Conservation (phyloP, 2,113 vertebrate genomes). For the Elephas maximus region DNA sequence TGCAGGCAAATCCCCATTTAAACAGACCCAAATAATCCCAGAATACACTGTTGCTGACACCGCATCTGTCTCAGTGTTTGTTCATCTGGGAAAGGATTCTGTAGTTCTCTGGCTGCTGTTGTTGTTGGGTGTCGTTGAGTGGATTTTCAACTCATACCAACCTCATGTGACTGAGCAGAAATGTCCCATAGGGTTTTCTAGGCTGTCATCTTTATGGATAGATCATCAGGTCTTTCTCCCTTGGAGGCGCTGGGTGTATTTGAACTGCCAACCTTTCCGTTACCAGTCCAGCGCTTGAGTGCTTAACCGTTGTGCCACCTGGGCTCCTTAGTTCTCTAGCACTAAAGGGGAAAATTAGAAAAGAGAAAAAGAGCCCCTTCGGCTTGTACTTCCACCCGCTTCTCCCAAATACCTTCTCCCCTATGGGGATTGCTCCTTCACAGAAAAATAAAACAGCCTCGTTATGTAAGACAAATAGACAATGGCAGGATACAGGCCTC, state of each 20-base stretch:
- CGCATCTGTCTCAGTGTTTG: slow-evolving; percentile 28
- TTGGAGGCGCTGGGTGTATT: not conserved
- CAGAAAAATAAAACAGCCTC: not conserved
- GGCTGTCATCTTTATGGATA: not conserved
- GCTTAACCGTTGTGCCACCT: not conserved
- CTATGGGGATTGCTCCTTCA: not conserved
- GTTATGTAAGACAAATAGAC: not conserved
- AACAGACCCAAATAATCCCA: slow-evolving; percentile 55
- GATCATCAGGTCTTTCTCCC: not conserved
- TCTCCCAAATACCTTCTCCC: not conserved
- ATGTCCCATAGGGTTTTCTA: not conserved
- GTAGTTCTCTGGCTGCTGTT: not conserved
- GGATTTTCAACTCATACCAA: not conserved
- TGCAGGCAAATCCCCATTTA: slow-evolving; percentile 42
- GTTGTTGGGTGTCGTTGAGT: not conserved
- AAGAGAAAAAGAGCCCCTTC: not conserved
- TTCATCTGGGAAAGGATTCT: slow-evolving; percentile 19
- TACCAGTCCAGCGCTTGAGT: not conserved
- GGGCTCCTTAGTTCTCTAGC: not conserved
- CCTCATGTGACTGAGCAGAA: not conserved
- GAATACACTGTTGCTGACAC: not conserved
- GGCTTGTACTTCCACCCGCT: not conserved
- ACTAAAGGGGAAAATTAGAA: not conserved
- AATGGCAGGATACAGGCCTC: not conserved
- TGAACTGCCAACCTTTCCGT: not conserved